Evolutionary conservation across 2,113 vertebrate genomes (phyloP).

Genomic region (Catagonus wagneri): DNA sequence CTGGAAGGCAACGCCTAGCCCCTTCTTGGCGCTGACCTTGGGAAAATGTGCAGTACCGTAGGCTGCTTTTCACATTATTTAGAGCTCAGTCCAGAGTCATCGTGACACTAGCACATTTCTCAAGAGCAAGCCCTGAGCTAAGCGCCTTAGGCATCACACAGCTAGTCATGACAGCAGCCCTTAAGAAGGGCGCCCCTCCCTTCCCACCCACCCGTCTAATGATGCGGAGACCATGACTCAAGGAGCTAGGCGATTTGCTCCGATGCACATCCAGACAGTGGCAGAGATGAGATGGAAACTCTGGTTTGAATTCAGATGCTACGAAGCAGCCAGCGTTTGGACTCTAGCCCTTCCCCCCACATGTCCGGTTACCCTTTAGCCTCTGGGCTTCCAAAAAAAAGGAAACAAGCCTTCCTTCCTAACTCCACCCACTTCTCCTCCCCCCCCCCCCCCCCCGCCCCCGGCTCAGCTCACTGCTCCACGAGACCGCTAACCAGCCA

Average conservation of each 20-base stretch:
- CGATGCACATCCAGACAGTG: not conserved
- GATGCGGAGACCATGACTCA: not conserved
- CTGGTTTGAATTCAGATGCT: not conserved
- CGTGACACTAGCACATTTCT: not conserved
- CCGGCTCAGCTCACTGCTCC: not conserved
- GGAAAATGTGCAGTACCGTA: not conserved
- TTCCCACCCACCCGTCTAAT: not conserved
- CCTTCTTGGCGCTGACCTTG: not conserved
- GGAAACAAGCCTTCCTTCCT: not conserved
- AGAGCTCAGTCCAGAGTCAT: not conserved
- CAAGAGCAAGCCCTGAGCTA: not conserved
- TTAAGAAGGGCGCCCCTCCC: not conserved
- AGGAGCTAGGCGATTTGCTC: not conserved
- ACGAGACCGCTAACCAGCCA: not conserved
- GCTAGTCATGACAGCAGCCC: not conserved
- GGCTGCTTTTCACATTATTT: not conserved
- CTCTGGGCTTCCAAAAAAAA: not conserved
- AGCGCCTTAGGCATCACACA: accelerated
- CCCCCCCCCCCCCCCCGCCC: no score
- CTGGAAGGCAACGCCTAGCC: not conserved
- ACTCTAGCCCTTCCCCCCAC: not conserved
- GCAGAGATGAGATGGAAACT: not conserved
- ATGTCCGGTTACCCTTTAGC: not conserved
- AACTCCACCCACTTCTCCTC: not conserved
- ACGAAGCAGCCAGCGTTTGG: not conserved